Conservation (phyloP, 2,888 invertebrate species). For the Ptycholaimellus sp. region DNA sequence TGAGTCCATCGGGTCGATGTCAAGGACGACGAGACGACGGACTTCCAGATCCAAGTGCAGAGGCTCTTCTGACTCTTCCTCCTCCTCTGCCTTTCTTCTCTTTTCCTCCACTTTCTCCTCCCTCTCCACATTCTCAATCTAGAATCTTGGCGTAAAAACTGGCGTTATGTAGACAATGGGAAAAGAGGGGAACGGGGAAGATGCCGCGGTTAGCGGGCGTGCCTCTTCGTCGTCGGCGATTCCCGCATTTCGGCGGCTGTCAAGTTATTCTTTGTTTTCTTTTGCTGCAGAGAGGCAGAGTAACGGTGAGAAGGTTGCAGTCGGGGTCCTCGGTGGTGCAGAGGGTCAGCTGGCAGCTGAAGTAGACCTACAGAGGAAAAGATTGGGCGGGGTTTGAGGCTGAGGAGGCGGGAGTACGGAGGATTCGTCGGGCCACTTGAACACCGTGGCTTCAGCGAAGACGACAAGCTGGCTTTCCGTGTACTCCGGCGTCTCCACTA, state of each 20-base stretch:
- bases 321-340: slow-evolving; percentile 5
- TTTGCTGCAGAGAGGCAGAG: too few species aligned
- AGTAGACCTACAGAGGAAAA: too few species aligned
- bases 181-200: too few species aligned
- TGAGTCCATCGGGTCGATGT: not conserved
- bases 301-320: slow-evolving; percentile 1
- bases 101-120: too few species aligned
- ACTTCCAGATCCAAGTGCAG: slow-evolving; percentile 6
- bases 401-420: too few species aligned
- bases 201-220: too few species aligned
- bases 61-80: not conserved
- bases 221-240: too few species aligned
- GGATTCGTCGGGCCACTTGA: slow-evolving; percentile 8
- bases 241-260: not conserved
- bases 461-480: not conserved
- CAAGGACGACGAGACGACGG: slow-evolving; percentile 4
- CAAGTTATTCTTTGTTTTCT: not conserved
- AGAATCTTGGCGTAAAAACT: too few species aligned
- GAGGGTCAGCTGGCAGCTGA: slow-evolving; percentile 6
- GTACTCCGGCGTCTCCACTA: slow-evolving; percentile 6
- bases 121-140: too few species aligned
- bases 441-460: slow-evolving; percentile 5
- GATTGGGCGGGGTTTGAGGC: too few species aligned
- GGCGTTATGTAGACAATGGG: too few species aligned
- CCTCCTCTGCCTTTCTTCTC: not conserved